Evolutionary conservation across 37 sponge, comb jelly and placozoan species (phyloP), one percentile per base, ranked within the genome.

Genomic region (Petrosia ficiformis): DNA sequence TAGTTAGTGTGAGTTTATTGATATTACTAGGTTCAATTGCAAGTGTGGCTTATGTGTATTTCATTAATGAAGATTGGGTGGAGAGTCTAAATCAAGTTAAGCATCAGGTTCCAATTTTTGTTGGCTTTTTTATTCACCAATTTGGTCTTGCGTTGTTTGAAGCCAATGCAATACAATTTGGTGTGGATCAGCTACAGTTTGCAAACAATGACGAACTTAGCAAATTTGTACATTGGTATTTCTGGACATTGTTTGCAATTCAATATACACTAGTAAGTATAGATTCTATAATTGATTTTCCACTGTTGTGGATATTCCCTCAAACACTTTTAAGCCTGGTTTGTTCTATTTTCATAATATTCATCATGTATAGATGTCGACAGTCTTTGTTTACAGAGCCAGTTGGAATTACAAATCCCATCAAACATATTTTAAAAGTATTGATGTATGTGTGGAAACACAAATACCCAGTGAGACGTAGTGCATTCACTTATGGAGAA

Each of bases 401-500:
- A 19, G 14, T 48, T 10, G 16, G 14, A 10, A 48, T 10, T 19
- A 48, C 22, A n/a, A 61, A 61, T n/a, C 63, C 63, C 5, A 26
- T 61, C 26, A 5, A 11, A 26, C 63, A 26, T n/a, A 61, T 61
- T 22, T 26, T 5, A 26, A n/a, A 11, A 26, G 26, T 61, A 11
- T 5, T 61, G 25, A 61, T 26, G 63, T 61, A 26, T 22, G 26
- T 22, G 11, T 26, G 28, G 28, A 61, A 29, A 22, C 63, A 61
- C 26, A n/a, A 8, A 6, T 26, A 61, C n/a, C 63, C 63, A 5
- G 28, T n/a, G n/a, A 26, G 11, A 26, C 63, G 63, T n/a, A 61
- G 63, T 61, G 63, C 63, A 8, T 61, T 61, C 26, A 61, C 63
- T 61, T 61, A 61, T 22, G 26, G 26, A 26, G 63, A 61, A n/a